Conservation (phyloP, 2,797 vertebrate genomes). For the Schizopygopsis pylzovi region DNA sequence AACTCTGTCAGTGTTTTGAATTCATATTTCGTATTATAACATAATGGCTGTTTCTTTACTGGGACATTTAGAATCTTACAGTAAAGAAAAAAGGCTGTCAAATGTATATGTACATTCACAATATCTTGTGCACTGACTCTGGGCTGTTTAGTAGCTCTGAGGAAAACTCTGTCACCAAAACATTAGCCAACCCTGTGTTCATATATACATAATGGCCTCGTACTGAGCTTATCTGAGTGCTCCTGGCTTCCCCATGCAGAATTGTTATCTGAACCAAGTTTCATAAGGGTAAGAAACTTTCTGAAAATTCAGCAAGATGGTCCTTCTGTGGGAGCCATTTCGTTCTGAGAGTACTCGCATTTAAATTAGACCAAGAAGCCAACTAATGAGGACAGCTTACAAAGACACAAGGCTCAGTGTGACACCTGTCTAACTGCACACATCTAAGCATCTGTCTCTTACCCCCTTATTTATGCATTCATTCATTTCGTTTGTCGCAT, state of each 20-base stretch:
- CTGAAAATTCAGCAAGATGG: conserved; percentile 52
- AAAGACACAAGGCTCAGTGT: conserved; percentile 65
- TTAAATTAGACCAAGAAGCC: conserved; percentile 63
- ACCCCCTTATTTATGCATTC: conserved; percentile 60
- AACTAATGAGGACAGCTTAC: conserved; percentile 68
- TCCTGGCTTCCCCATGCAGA: neutral
- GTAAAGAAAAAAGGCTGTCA: neutral
- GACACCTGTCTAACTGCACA: conserved; percentile 59
- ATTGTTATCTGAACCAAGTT: conserved; percentile 33
- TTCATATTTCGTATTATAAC: neutral
- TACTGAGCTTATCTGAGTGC: conserved; percentile 26
- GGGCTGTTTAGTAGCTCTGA: neutral
- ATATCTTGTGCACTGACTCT: neutral
- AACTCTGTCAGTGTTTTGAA: neutral
- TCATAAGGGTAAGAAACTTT: conserved; percentile 41
- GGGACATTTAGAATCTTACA: neutral
- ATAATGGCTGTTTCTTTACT: neutral
- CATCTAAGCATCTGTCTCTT: conserved; percentile 58
- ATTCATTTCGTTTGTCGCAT: conserved; percentile 51
- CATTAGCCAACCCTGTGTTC: conserved; percentile 15
- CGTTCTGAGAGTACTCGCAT: conserved; percentile 60
- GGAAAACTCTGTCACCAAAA: neutral
- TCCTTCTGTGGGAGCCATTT: conserved; percentile 55
- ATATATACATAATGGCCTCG: conserved; percentile 15
- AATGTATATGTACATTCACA: neutral